phyloP scores from a whole-genome alignment of 1,140 invertebrate species.

The Sesamia nonagrioides region DNA sequence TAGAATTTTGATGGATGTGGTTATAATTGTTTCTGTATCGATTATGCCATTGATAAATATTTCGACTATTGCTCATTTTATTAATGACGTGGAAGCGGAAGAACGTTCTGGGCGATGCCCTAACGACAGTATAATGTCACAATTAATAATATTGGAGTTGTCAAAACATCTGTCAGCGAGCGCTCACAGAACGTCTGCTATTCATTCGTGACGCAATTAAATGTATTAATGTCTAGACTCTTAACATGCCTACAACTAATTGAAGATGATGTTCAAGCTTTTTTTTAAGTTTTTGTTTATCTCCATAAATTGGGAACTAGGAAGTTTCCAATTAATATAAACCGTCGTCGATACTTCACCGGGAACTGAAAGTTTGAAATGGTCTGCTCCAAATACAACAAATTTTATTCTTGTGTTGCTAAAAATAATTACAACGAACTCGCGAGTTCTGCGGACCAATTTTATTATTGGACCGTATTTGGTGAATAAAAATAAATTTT shows the following conservation, averaged over 20 bases:
- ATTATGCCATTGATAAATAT: constrained; percentile 88
- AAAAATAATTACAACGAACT: constrained; percentile 46
- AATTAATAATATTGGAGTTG: constrained; percentile 85
- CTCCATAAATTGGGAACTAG: constrained; percentile 5
- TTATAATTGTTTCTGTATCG: constrained; percentile 88
- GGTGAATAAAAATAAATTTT: constrained; percentile 47
- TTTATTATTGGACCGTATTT: constrained; percentile 47
- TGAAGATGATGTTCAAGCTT: constrained; percentile 8
- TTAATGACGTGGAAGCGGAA: constrained; percentile 86
- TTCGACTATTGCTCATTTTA: constrained; percentile 87
- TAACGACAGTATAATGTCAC: constrained; percentile 84
- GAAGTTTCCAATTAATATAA: constrained; percentile 35
- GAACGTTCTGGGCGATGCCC: constrained; percentile 76
- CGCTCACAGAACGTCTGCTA: constrained; percentile 61
- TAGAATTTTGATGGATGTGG: constrained; percentile 86
- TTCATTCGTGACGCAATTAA: constrained; percentile 76
- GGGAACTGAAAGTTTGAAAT: constrained; percentile 37
- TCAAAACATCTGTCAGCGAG: constrained; percentile 85
- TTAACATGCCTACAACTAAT: constrained; percentile 24
- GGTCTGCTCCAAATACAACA: constrained; percentile 20
- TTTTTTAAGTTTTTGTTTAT: constrained; percentile 50
- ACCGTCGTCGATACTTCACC: constrained; percentile 34
- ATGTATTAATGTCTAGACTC: constrained; percentile 59
- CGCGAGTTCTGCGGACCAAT: constrained; percentile 10
- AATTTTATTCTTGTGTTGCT: constrained; percentile 41